These are phyloP conservation scores for Mamestra brassicae DNA, from an alignment of 2,888 invertebrate genomes.

Conservation along the genomic window DNA sequence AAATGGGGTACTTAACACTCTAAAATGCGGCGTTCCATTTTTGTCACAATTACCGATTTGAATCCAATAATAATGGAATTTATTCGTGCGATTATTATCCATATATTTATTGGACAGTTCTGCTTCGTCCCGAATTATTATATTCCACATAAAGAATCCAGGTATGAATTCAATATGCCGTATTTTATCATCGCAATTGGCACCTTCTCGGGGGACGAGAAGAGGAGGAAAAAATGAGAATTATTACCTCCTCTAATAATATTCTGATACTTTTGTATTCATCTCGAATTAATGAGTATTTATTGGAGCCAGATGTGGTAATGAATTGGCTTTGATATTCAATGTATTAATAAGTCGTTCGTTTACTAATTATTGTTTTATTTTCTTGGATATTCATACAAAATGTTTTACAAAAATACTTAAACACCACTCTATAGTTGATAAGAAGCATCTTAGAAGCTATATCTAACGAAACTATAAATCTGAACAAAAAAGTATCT, in stretches of 20 bases:
- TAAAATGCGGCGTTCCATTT: conserved; percentile 18
- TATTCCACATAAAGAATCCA: conserved; percentile 9
- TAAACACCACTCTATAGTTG: neutral
- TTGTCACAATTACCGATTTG: conserved; percentile 18
- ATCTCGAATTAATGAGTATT: conserved; percentile 26
- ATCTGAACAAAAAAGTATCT: too few species aligned
- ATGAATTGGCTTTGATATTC: conserved; percentile 9
- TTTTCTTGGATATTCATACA: neutral
- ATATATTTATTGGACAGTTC: conserved; percentile 14
- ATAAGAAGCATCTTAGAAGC: too few species aligned
- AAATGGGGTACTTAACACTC: conserved; percentile 21
- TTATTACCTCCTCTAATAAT: neutral
- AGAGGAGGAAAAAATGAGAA: neutral
- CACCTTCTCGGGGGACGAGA: conserved; percentile 12
- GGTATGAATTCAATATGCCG: conserved; percentile 17
- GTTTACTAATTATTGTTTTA: neutral
- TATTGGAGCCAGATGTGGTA: conserved; percentile 13
- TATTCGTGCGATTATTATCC: conserved; percentile 3
- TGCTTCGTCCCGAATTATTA: conserved; percentile 1
- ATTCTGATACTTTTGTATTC: conserved; percentile 7
- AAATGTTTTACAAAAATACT: neutral
- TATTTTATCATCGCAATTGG: conserved; percentile 35
- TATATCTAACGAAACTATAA: too few species aligned
- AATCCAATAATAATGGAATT: conserved; percentile 9
- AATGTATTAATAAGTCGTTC: neutral